Base-by-base conservation (phyloP, 2,113 vertebrate genomes). In the Ceyx melanurus region DNA sequence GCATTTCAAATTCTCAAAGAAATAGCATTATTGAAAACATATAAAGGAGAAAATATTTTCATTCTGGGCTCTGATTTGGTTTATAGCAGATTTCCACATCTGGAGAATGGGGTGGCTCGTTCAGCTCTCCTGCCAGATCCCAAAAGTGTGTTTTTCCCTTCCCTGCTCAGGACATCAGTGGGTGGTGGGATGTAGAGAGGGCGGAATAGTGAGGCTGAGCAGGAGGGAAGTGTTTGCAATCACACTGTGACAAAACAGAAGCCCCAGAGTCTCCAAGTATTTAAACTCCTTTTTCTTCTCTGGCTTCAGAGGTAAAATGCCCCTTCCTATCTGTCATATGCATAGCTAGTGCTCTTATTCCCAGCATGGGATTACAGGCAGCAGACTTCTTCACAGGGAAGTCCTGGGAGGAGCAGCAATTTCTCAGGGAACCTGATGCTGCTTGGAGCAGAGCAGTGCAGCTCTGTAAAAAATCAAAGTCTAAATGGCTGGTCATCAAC, bases 1-100 rank as follows among this genome's bases (percentile, higher is more conserved):
- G 82, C 43, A 33, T 83, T 86, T 62, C 82, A 91, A 96, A 93
- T 90, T 66, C 68, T 92, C 60, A 53, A 92, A 94, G 67, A 93
- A 92, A 86, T 70, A 14, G 46, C 75, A 91, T 92, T 93, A 92
- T 29, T 48, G 72, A 95, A 93, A 80, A 76, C 11, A 57, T 16
- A 87, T 72, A 54, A 91, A 37, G 43, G 54, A 86, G 72, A 96
- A 96, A 96, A 90, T 79, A 70, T 73, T 94, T 97, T 89, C 75
- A 78, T 96, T 85, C 91, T 94, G 37, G 56, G 5, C 82, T 88
- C 93, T 93, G 74, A 84, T 94, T 90, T 61, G 78, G 62, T 29
- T 96, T 95, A 78, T 76, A 86, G 42, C 7, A 58, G 86, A 92
- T 96, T 94, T 92, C 91, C 84, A 93, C 71, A 18, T 74, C 48